Conservation (phyloP, 2,113 vertebrate species). For the Anguilla japonica region DNA sequence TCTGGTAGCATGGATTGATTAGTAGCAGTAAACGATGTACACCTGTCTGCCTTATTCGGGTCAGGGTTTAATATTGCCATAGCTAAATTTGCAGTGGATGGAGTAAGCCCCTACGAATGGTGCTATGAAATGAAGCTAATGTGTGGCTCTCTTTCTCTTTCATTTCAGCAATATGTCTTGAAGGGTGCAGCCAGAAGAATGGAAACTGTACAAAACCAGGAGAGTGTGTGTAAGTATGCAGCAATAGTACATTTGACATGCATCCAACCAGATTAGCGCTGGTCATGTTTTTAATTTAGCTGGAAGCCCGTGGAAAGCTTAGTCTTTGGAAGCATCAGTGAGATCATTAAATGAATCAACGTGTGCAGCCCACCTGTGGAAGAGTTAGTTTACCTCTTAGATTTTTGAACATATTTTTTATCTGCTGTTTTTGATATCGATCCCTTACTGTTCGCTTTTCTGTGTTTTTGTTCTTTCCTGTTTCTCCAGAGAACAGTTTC, state of each 20-base stretch:
- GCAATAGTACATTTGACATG: not conserved
- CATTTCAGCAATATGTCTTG: constrained; percentile 86
- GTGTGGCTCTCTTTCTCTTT: constrained; percentile 28
- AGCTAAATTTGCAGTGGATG: not conserved
- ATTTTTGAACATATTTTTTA: not conserved
- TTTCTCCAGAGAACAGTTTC: not conserved
- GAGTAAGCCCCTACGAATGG: not conserved
- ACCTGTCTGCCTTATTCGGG: not conserved
- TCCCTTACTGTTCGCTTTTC: not conserved
- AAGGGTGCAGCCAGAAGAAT: constrained; percentile 88
- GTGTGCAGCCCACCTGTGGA: not conserved
- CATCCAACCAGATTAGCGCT: not conserved
- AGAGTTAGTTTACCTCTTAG: not conserved
- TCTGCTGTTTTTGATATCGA: not conserved
- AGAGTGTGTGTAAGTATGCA: constrained; percentile 91
- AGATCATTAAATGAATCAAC: not conserved
- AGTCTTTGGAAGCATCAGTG: not conserved
- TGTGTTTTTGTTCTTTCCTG: not conserved
- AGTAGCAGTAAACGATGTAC: not conserved
- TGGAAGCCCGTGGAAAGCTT: not conserved
- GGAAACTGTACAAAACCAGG: constrained; percentile 91
- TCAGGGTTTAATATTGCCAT: not conserved
- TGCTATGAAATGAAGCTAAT: constrained; percentile 15
- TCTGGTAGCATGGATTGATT: not conserved
- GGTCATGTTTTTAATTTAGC: not conserved